Evolutionary conservation across 2,797 vertebrate genomes (phyloP).

Genomic region (Lutjanus argentimaculatus): DNA sequence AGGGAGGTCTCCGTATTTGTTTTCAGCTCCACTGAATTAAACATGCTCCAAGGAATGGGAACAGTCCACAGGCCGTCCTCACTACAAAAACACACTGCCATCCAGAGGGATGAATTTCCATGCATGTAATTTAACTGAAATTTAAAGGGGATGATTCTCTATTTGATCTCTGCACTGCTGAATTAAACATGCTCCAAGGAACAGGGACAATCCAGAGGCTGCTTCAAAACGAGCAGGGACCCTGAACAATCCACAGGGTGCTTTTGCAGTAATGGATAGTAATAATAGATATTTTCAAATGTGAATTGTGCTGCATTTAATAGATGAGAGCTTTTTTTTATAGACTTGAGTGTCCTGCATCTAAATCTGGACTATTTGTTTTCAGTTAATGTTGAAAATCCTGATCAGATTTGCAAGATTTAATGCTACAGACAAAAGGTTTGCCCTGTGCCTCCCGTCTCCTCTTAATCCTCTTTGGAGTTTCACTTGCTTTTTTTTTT

Average conservation of each 20-base stretch:
- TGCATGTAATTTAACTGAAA: constrained; percentile 53
- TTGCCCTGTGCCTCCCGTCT: constrained; percentile 43
- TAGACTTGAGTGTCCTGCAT: background rate
- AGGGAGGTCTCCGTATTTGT: constrained; percentile 36
- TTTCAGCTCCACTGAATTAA: constrained; percentile 68
- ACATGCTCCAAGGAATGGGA: constrained; percentile 56
- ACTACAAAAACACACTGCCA: constrained; percentile 25
- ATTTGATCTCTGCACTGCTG: constrained; percentile 46
- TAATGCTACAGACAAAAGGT: constrained; percentile 48
- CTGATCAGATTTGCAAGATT: constrained; percentile 50
- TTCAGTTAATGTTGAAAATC: constrained; percentile 52
- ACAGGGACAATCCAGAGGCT: constrained; percentile 24
- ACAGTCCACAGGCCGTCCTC: constrained; percentile 30
- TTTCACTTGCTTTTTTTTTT: constrained; percentile 39
- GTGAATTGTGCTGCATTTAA: constrained; percentile 6
- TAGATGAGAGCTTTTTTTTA: background rate
- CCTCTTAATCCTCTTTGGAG: constrained; percentile 66
- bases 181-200: constrained; percentile 62
- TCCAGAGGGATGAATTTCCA: constrained; percentile 52
- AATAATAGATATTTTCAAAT: constrained; percentile 23
- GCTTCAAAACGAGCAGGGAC: constrained; percentile 12
- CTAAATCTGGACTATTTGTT: constrained; percentile 18
- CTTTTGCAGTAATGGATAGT: constrained; percentile 12
- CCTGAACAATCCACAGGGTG: background rate
- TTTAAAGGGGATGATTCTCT: constrained; percentile 42